Conservation (phyloP, 92 coral and sea anemone species). For the Porites evermanni region DNA sequence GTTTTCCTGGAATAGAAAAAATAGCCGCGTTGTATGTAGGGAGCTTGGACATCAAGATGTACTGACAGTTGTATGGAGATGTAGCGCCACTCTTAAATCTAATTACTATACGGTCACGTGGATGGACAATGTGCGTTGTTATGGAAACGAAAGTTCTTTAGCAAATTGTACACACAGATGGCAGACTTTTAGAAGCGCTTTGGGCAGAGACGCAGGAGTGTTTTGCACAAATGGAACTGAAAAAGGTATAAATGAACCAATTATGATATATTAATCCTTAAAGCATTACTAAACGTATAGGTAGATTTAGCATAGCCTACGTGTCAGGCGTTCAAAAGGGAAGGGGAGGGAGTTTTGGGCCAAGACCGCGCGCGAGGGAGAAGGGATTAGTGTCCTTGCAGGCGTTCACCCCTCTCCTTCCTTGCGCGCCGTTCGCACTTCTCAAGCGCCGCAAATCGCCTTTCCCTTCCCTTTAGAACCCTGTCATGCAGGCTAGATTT, state of each 20-base stretch:
- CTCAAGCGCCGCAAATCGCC: no score
- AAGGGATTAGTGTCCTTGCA: no score
- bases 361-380: no score
- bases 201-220: slow-evolving; percentile 59
- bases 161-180: slow-evolving; percentile 43
- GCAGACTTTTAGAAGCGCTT: slow-evolving; percentile 31
- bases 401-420: no score
- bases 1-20: slow-evolving; percentile 59
- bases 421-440: no score
- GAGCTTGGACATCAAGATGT: slow-evolving; percentile 60
- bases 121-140: slow-evolving; percentile 60
- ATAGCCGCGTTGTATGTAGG: slow-evolving; percentile 70
- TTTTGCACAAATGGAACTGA: slow-evolving; percentile 60
- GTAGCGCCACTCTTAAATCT: neutral
- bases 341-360: no score
- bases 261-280: no score
- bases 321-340: no score
- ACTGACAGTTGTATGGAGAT: slow-evolving; percentile 42
- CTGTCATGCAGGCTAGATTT: no score
- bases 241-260: slow-evolving; percentile 25
- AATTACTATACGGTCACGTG: slow-evolving; percentile 28
- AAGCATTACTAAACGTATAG: no score
- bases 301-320: no score
- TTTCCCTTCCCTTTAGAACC: no score
- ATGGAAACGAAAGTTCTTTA: slow-evolving; percentile 61